Base-by-base conservation (phyloP, 2,797 vertebrate genomes). In the Muscicapa striata region DNA sequence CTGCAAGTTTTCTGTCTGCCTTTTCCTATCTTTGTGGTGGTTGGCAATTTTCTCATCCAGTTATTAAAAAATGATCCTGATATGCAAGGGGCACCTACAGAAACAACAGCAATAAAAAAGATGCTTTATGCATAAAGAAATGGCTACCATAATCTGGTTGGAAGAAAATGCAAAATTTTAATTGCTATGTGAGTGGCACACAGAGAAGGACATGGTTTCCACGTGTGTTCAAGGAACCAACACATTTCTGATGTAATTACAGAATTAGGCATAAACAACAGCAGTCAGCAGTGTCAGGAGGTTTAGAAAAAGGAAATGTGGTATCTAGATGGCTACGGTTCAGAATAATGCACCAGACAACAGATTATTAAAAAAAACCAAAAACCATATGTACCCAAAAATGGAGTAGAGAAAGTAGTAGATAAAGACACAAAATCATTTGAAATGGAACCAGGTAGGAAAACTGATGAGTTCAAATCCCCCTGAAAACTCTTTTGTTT, bases 21-120 rank as follows among this genome's bases (percentile, higher is more conserved):
- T 95, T 94, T 96, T 95, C 94, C 95, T 91, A 82, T 82, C 76
- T 88, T 90, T 95, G 80, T 95, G 67, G 34, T 73, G 13, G 55
- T 94, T 93, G 94, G 83, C 69, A 78, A 43, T 88, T 81, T 95
- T 92, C 81, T 86, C 80, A 59, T 76, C 11, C 74, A 90, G 36
- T 88, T 84, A 62, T 36, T 84, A 0, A 75, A 78, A 92, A 75
- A 43, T 30, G 4, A 81, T 86, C 73, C 30, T 69, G 55, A 52
- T 81, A 55, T 21, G 15, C 24, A 89, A 84, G 46, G 15, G 62
- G 13, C 27, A 61, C 19, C 49, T 75, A 51, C 22, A 59, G 75
- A 91, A 93, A 82, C 18, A 92, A 40, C 19, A 86, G 30, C 26
- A 52, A 36, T 5, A 32, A 64, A 63, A 69, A 41, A 52, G 10